A percentile compares a stretch with the other conserved stretches of the same genome.
Evolutionary conservation across 2,797 vertebrate species (phyloP).

Genomic region (Periophthalmus magnuspinnatus): DNA sequence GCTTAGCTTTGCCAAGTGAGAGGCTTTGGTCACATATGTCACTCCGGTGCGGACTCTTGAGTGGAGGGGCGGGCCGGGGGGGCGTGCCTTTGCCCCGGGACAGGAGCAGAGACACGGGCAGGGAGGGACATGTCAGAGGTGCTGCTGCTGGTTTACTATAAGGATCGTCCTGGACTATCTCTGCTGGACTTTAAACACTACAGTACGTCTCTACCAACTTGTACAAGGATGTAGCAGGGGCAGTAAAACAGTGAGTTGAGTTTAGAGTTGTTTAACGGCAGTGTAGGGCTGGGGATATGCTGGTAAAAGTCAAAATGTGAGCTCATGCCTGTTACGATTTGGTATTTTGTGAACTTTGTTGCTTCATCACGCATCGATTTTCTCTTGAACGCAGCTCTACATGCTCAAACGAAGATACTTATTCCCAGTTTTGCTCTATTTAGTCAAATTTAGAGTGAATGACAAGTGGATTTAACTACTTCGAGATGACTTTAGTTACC

Average conservation of each 20-base stretch:
- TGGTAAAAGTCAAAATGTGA: too few species aligned
- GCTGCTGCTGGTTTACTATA: constrained; percentile 33
- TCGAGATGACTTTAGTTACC: too few species aligned
- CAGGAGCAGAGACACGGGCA: constrained; percentile 33
- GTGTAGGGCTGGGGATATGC: too few species aligned
- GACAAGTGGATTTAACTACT: too few species aligned
- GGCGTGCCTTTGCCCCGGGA: constrained; percentile 55
- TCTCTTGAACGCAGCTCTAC: too few species aligned
- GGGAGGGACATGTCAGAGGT: constrained; percentile 64
- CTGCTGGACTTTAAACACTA: constrained; percentile 38
- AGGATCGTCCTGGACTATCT: constrained; percentile 31
- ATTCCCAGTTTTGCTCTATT: too few species aligned
- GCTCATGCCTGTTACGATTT: too few species aligned
- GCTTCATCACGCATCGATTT: too few species aligned
- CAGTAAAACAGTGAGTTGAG: constrained; percentile 61
- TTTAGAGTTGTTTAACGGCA: constrained; percentile 10
- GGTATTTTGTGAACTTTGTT: too few species aligned
- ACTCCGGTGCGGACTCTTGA: constrained; percentile 69
- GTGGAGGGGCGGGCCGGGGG: constrained; percentile 55
- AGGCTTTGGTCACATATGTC: constrained; percentile 80
- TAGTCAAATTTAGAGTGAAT: too few species aligned
- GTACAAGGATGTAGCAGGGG: constrained; percentile 53
- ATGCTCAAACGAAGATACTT: too few species aligned
- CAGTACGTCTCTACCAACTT: constrained; percentile 25
- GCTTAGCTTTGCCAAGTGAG: constrained; percentile 73